These are phyloP conservation scores for Mormyrus hasselquistii DNA, from an alignment of 2,797 vertebrate genomes.

Conservation along the genomic window DNA sequence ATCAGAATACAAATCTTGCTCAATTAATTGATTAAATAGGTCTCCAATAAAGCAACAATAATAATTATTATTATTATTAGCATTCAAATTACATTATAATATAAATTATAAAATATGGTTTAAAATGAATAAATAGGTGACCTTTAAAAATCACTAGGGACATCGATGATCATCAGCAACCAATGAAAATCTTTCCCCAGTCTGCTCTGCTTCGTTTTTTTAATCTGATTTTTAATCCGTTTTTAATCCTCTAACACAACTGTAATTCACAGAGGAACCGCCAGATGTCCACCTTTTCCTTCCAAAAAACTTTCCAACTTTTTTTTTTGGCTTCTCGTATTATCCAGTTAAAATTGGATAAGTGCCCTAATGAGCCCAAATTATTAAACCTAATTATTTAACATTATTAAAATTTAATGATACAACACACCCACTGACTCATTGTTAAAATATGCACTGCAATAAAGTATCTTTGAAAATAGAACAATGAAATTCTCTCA, in stretches of 20 bases:
- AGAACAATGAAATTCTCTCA: neutral
- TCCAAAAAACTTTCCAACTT: neutral
- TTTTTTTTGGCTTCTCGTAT: neutral
- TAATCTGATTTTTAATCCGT: neutral
- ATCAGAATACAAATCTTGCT: neutral
- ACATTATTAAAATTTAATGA: neutral
- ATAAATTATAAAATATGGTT: neutral
- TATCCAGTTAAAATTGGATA: neutral
- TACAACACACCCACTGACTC: neutral
- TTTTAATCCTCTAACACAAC: neutral
- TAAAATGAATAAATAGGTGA: neutral
- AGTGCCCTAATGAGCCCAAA: neutral
- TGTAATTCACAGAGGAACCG: neutral
- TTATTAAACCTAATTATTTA: neutral
- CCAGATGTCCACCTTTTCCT: slow-evolving; percentile 13
- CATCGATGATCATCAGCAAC: neutral
- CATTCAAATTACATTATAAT: neutral
- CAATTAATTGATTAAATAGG: neutral
- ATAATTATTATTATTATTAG: neutral
- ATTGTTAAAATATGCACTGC: neutral
- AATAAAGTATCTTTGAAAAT: neutral
- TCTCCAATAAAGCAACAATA: neutral
- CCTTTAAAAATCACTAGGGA: neutral
- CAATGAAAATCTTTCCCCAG: neutral
- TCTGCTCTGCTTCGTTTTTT: neutral